Percentiles rank a stretch among this genome's conserved stretches.
Conservation (phyloP, 2,888 invertebrate species). For the Eulithis prunata region DNA sequence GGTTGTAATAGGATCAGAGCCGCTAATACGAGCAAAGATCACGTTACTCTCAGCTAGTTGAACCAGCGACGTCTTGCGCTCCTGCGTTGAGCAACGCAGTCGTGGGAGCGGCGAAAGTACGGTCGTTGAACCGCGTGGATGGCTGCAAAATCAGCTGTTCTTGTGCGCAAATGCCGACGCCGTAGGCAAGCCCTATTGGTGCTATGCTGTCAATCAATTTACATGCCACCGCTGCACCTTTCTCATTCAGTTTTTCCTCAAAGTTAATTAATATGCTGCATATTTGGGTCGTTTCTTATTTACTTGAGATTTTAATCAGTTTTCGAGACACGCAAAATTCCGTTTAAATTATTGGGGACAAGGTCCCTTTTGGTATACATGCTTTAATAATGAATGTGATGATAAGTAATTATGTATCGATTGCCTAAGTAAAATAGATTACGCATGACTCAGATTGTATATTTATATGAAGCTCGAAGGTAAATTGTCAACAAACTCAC, state of each 20-base stretch:
- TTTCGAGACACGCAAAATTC: constrained; percentile 39
- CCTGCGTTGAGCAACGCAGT: constrained; percentile 69
- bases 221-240: constrained; percentile 39
- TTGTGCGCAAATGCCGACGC: constrained; percentile 55
- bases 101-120: constrained; percentile 82
- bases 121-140: constrained; percentile 75
- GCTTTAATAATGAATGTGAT: constrained; percentile 18
- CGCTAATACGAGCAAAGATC: constrained; percentile 41
- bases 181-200: constrained; percentile 49
- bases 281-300: constrained; percentile 32
- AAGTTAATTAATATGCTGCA: constrained; percentile 25
- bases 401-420: constrained; percentile 20
- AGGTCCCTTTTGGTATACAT: constrained; percentile 38
- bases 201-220: constrained; percentile 49
- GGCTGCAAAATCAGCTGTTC: constrained; percentile 79
- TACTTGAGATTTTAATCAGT: constrained; percentile 36
- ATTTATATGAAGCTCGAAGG: background rate
- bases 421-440: constrained; percentile 4
- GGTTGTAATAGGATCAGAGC: constrained; percentile 35
- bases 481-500: background rate
- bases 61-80: constrained; percentile 60
- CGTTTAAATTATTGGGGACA: constrained; percentile 36
- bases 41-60: constrained; percentile 31
- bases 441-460: background rate
- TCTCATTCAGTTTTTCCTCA: constrained; percentile 32